A percentile compares a stretch with the other conserved stretches of the same genome.
Evolutionary conservation across 2,113 vertebrate genomes (phyloP).

Genomic region (Callipepla squamata): DNA sequence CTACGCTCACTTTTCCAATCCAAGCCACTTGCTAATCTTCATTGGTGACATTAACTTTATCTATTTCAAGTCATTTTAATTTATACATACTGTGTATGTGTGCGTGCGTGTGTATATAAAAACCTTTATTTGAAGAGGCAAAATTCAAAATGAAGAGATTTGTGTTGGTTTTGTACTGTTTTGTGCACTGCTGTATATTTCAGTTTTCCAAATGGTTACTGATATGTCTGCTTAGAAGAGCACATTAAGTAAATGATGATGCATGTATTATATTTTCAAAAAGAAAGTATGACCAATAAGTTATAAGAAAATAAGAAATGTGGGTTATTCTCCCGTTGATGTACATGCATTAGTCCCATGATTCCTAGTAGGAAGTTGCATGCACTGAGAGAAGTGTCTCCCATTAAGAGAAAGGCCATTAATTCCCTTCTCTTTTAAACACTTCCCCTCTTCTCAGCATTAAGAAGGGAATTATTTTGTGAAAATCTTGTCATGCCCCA

Average conservation of each 20-base stretch:
- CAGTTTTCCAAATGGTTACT: slow-evolving; percentile 27
- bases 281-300: slow-evolving; percentile 45
- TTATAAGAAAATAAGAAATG: slow-evolving; percentile 62
- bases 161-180: not conserved
- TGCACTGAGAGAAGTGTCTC: slow-evolving; percentile 64
- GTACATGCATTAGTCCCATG: slow-evolving; percentile 69
- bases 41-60: slow-evolving; percentile 35
- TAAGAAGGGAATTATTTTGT: slow-evolving; percentile 54
- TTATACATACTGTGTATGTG: not conserved
- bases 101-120: not conserved
- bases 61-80: slow-evolving; percentile 42
- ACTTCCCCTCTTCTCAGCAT: slow-evolving; percentile 23
- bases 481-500: slow-evolving; percentile 42
- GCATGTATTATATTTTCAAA: slow-evolving; percentile 53
- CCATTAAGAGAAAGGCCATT: slow-evolving; percentile 49
- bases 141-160: slow-evolving; percentile 21
- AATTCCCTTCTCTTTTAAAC: slow-evolving; percentile 47
- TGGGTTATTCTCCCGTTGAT: slow-evolving; percentile 57
- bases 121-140: not conserved
- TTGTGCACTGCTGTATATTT: slow-evolving; percentile 25
- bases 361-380: slow-evolving; percentile 57
- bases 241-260: slow-evolving; percentile 34
- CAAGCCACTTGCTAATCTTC: slow-evolving; percentile 52
- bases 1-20: slow-evolving; percentile 44
- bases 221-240: slow-evolving; percentile 52